These are phyloP conservation scores for Euborellia annulipes DNA, from an alignment of 1,140 invertebrate species.

Conservation along the genomic window DNA sequence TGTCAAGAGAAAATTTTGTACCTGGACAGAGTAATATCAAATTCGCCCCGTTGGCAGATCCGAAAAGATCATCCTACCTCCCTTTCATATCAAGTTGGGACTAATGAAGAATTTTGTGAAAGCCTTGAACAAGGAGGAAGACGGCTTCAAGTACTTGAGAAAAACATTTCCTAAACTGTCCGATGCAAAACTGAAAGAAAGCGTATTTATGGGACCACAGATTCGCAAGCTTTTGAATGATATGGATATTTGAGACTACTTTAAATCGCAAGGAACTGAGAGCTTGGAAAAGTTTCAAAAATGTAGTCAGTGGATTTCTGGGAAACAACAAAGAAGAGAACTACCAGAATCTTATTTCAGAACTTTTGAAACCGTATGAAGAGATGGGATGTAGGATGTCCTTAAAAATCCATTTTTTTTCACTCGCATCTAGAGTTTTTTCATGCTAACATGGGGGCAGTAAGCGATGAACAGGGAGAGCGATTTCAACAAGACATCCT, in stretches of 20 bases:
- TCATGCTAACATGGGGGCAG: constrained; percentile 19
- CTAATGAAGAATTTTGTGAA: constrained; percentile 26
- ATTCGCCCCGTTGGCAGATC: too few species aligned
- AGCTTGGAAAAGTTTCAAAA: constrained; percentile 4
- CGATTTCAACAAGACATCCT: constrained; percentile 25
- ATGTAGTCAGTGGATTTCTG: constrained; percentile 12
- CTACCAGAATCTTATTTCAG: constrained; percentile 16
- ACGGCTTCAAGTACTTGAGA: constrained; percentile 14
- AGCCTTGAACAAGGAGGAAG: constrained; percentile 14
- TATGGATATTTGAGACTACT: constrained; percentile 7
- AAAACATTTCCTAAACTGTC: constrained; percentile 12
- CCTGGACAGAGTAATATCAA: too few species aligned
- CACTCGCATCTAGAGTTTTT: constrained; percentile 26
- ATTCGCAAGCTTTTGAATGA: constrained; percentile 16
- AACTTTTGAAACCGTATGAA: constrained; percentile 18
- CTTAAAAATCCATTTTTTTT: constrained; percentile 25
- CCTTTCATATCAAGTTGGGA: constrained; percentile 23
- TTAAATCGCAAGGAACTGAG: constrained; percentile 6
- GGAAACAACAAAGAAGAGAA: constrained; percentile 18
- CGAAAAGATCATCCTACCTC: constrained; percentile 20
- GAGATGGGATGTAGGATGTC: constrained; percentile 22
- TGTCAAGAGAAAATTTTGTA: too few species aligned
- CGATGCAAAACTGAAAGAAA: constrained; percentile 16
- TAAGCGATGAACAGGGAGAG: constrained; percentile 25
- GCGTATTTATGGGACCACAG: constrained; percentile 18